Evolutionary conservation across 2,888 invertebrate species (phyloP).

Genomic region (Cabera pusaria): DNA sequence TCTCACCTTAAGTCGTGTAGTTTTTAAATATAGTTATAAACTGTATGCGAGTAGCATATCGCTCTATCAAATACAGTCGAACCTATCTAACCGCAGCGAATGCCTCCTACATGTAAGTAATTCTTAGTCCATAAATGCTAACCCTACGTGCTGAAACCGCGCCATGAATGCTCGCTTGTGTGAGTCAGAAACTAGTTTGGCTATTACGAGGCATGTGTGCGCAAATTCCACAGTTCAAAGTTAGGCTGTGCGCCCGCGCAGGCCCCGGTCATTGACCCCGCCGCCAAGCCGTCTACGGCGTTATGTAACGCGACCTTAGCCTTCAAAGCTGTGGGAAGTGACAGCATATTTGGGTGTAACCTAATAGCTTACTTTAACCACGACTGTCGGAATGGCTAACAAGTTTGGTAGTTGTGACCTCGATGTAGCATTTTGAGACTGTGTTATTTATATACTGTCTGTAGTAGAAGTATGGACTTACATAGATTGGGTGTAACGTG

Average conservation of each 20-base stretch:
- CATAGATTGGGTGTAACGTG: too few species aligned
- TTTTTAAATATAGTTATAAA: too few species aligned
- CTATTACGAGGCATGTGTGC: conserved; percentile 33
- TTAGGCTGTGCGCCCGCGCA: conserved; percentile 68
- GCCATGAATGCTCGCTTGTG: conserved; percentile 18
- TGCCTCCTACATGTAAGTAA: too few species aligned
- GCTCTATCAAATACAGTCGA: too few species aligned
- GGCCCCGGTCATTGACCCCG: conserved; percentile 72
- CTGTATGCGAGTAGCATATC: too few species aligned
- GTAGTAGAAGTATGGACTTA: too few species aligned
- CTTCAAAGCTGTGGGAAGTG: conserved; percentile 54
- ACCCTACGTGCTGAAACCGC: conserved; percentile 9
- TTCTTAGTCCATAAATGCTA: too few species aligned
- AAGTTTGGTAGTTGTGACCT: conserved; percentile 11
- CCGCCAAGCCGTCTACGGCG: conserved; percentile 79
- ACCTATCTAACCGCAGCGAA: too few species aligned
- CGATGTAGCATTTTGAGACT: too few species aligned
- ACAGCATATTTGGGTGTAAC: conserved; percentile 38
- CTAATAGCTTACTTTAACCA: conserved; percentile 11
- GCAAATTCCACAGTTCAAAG: conserved; percentile 63
- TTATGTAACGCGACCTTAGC: conserved; percentile 79
- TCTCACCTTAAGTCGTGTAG: too few species aligned
- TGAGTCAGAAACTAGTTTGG: conserved; percentile 32
- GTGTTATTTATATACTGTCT: too few species aligned
- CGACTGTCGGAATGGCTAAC: conserved; percentile 14